Percentiles rank a stretch among this genome's conserved stretches.
Conservation (phyloP, 2,888 invertebrate species). For the Acleris laterana region DNA sequence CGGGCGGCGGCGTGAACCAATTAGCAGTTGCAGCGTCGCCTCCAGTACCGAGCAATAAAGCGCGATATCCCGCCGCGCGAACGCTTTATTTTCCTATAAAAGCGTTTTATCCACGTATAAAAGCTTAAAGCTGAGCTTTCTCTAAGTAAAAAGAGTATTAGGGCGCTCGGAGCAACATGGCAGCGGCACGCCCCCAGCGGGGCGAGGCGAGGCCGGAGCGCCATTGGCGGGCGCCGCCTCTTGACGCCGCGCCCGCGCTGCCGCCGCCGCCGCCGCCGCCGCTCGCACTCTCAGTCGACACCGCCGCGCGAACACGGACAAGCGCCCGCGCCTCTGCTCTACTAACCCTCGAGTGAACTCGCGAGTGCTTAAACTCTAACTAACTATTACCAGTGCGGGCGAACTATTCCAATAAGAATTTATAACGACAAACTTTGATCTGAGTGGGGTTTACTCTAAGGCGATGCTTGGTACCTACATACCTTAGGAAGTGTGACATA, state of each 20-base stretch:
- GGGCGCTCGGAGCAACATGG: constrained; percentile 71
- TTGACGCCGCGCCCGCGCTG: constrained; percentile 52
- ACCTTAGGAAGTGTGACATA: constrained; percentile 39
- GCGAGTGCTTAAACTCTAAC: constrained; percentile 19
- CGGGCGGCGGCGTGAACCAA: constrained; percentile 61
- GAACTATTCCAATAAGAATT: constrained; percentile 10
- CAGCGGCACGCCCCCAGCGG: constrained; percentile 72
- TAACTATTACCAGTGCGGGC: constrained; percentile 1
- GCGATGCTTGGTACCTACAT: no score
- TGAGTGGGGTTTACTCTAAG: not conserved
- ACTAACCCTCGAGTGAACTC: not conserved
- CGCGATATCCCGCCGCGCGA: constrained; percentile 81
- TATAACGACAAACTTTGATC: constrained; percentile 7
- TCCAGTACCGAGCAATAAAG: constrained; percentile 80
- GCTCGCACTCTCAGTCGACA: constrained; percentile 57
- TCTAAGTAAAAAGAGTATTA: constrained; percentile 82
- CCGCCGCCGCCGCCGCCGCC: constrained; percentile 50
- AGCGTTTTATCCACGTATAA: constrained; percentile 84
- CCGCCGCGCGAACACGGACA: constrained; percentile 42
- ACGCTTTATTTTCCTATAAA: constrained; percentile 83
- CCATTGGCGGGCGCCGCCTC: constrained; percentile 45
- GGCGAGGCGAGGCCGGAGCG: constrained; percentile 45
- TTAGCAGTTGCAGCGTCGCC: constrained; percentile 75
- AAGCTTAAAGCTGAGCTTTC: constrained; percentile 84
- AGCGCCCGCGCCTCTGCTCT: constrained; percentile 40